Evolutionary conservation across 2,797 vertebrate genomes (phyloP).

Genomic region (Nyctalus aviator): DNA sequence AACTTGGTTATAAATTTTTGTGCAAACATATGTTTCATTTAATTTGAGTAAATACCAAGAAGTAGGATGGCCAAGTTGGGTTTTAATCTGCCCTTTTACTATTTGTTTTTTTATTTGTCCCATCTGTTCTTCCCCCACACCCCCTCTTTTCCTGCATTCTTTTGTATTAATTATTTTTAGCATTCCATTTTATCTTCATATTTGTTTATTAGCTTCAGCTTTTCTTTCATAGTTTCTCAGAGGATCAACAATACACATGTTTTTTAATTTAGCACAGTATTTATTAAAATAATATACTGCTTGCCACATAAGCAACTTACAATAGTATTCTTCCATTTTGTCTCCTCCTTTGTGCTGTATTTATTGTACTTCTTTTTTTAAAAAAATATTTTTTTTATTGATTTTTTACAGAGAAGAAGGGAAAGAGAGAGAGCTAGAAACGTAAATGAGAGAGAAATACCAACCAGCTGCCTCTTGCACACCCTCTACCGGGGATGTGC

Average conservation of each 20-base stretch:
- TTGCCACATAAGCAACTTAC: neutral
- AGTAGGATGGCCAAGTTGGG: neutral
- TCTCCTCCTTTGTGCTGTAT: neutral
- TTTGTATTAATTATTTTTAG: neutral
- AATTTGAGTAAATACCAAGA: neutral
- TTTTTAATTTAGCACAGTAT: neutral
- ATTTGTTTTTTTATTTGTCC: neutral
- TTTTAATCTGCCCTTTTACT: neutral
- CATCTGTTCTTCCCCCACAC: neutral
- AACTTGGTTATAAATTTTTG: neutral
- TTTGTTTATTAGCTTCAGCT: neutral
- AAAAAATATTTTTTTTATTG: neutral
- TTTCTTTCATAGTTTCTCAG: neutral
- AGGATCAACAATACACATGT: neutral
- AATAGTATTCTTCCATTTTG: neutral
- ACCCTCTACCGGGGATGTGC: no score
- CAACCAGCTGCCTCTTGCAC: no score
- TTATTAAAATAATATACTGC: neutral
- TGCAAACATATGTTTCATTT: conserved; percentile 5
- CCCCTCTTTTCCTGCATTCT: neutral
- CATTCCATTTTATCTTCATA: neutral
- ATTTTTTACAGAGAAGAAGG: no score
- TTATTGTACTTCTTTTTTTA: neutral
- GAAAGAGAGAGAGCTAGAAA: no score
- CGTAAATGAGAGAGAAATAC: no score